Percentiles rank a stretch among this genome's conserved stretches.
Conservation (phyloP, 2,113 vertebrate species). For the Scartelaos histophorus region DNA sequence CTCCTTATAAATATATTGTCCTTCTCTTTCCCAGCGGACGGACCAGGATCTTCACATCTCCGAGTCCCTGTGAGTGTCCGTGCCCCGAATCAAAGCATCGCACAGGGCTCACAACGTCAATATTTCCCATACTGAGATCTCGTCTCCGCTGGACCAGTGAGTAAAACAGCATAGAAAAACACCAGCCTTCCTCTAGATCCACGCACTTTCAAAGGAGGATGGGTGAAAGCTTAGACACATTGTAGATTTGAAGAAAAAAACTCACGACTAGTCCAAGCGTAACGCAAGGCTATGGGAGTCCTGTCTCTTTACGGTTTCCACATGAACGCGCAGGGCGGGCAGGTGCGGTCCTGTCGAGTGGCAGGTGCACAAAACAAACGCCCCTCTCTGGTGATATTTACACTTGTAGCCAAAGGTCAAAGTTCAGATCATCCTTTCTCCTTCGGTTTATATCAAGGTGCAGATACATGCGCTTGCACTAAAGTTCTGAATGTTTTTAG, state of each 20-base stretch:
- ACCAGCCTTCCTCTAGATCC: slow-evolving; percentile 41
- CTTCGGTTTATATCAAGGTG: slow-evolving; percentile 1
- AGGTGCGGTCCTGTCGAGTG: slow-evolving; percentile 11
- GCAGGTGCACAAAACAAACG: slow-evolving; percentile 13
- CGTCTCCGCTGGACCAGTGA: slow-evolving; percentile 44
- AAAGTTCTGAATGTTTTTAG: slow-evolving; percentile 4
- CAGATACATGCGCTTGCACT: not conserved
- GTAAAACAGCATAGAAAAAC: slow-evolving; percentile 62
- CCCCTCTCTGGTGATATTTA: slow-evolving; percentile 33
- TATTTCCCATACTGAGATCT: slow-evolving; percentile 13
- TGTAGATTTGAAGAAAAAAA: slow-evolving; percentile 26
- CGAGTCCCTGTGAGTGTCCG: slow-evolving; percentile 43
- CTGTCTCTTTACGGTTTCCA: slow-evolving; percentile 19
- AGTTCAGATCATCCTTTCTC: slow-evolving; percentile 3
- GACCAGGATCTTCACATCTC: slow-evolving; percentile 30
- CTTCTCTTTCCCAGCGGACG: slow-evolving; percentile 23
- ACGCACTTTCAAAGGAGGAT: slow-evolving; percentile 48
- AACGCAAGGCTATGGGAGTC: slow-evolving; percentile 22
- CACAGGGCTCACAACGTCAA: slow-evolving; percentile 23
- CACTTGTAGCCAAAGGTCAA: slow-evolving; percentile 14
- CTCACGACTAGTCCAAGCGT: slow-evolving; percentile 22
- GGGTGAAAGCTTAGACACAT: slow-evolving; percentile 53
- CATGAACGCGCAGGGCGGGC: slow-evolving; percentile 9
- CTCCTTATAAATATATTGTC: slow-evolving; percentile 46
- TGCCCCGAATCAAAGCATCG: slow-evolving; percentile 48